Evolutionary conservation across 1,140 invertebrate genomes (phyloP), one percentile per base, ranked within the genome.

Genomic region (Plodia interpunctella): DNA sequence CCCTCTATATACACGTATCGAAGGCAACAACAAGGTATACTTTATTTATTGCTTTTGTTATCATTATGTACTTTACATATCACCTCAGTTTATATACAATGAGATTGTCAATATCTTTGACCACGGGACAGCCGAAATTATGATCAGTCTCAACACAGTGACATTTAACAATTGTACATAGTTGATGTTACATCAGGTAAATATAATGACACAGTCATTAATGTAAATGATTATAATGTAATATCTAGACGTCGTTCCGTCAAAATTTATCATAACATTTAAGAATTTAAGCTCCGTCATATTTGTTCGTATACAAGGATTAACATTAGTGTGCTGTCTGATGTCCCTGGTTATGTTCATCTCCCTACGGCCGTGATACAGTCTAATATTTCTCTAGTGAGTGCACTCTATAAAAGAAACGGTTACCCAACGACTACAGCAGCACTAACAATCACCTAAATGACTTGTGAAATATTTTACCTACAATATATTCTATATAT

Each of bases 11-110:
- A 87, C 78, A 88, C 77, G 67, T 65, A 72, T 72, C 70, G 75
- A 89, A 89, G 85, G 84, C 85, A 89, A 89, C 87, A 78, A 83
- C 80, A 86, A 87, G 79, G 87, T 89, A 89, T 89, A 89, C 87
- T 83, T 86, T 89, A 89, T 85, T 87, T 89, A 89, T 89, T 89
- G 87, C 87, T 89, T 86, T 84, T 86, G 84, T 89, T 67, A 62
- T 75, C 73, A 76, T 80, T 71, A 86, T 87, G 79, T 85, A 88
- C 79, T 85, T 83, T 79, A 83, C 72, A 88, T 86, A 87, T 87
- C 83, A 88, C 84, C 78, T 76, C 71, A 78, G 68, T 74, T 79
- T 88, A 88, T 87, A 75, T 87, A 88, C 86, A 88, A 79, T 70
- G 76, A 69, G 69, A 63, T 20, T 35, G 65, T 72, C 55, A 73